phyloP scores from a whole-genome alignment of 1,140 invertebrate genomes.

The Micrasema longulum region DNA sequence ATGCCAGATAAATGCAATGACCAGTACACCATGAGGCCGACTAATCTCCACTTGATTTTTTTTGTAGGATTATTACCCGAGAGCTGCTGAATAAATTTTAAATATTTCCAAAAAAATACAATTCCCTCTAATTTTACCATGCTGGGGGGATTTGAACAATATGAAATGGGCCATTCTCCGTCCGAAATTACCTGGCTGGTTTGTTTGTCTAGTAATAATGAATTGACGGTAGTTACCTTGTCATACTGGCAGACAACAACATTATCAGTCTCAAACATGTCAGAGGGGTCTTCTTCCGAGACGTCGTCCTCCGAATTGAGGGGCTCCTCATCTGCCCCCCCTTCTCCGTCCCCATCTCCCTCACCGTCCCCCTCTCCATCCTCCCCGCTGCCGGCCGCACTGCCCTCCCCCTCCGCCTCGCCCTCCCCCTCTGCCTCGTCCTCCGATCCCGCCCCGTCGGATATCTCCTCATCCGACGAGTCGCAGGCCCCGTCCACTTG shows the following conservation, averaged over 20 bases:
- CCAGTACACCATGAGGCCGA: too few relatives aligned
- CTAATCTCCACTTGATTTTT: too few relatives aligned
- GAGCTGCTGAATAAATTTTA: too few relatives aligned
- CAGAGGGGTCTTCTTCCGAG: constrained; percentile 94
- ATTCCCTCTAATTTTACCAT: too few relatives aligned
- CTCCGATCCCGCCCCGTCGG: constrained; percentile 79
- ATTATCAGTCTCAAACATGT: constrained; percentile 98
- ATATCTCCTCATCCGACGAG: constrained; percentile 66
- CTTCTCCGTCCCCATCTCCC: constrained; percentile 77
- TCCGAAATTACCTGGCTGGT: too few relatives aligned
- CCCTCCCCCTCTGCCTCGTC: constrained; percentile 82
- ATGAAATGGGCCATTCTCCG: too few relatives aligned
- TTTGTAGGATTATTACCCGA: too few relatives aligned
- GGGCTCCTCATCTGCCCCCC: constrained; percentile 89
- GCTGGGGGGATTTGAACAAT: too few relatives aligned
- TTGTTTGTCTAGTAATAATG: too few relatives aligned
- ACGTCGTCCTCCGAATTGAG: constrained; percentile 97
- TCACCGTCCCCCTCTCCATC: constrained; percentile 84
- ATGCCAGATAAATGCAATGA: too few relatives aligned
- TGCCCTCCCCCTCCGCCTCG: constrained; percentile 75
- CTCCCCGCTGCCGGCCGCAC: constrained; percentile 76
- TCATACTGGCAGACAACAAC: constrained; percentile 99
- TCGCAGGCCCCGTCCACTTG: constrained; percentile 56
- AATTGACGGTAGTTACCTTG: too few relatives aligned
- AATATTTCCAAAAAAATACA: too few relatives aligned